phyloP scores from a whole-genome alignment of 2,113 vertebrate species.

The Nestor notabilis region DNA sequence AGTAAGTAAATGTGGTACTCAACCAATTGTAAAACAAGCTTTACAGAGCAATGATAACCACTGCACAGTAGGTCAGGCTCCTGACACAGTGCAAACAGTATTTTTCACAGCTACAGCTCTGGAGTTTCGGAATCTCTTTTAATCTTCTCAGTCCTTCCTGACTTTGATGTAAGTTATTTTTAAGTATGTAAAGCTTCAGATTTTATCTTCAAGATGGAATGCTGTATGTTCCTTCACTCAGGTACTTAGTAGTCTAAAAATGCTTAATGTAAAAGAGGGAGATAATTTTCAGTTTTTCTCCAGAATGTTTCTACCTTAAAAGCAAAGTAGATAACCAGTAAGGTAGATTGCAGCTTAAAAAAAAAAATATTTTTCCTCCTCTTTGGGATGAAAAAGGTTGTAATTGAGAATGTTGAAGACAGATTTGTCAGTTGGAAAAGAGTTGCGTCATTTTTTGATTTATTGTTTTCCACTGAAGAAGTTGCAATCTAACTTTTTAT shows the following conservation, averaged over 20 bases:
- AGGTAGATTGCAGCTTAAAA: not conserved
- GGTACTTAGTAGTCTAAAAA: not conserved
- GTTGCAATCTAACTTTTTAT: not conserved
- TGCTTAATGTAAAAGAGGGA: not conserved
- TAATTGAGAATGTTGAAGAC: not conserved
- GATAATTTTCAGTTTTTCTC: not conserved
- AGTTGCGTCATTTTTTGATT: not conserved
- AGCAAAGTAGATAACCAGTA: not conserved
- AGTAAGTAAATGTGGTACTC: not conserved
- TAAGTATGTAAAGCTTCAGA: not conserved
- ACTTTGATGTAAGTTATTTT: not conserved
- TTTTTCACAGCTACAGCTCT: not conserved
- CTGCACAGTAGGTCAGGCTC: not conserved
- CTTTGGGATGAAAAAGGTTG: not conserved
- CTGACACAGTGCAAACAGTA: not conserved
- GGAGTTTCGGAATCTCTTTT: slow-evolving; percentile 16
- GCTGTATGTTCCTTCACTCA: not conserved
- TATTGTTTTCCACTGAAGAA: not conserved
- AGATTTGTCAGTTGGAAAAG: not conserved
- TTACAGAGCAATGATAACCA: slow-evolving; percentile 16
- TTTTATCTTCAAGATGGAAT: not conserved
- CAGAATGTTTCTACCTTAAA: not conserved
- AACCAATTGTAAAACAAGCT: slow-evolving; percentile 25
- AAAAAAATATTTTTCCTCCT: not conserved
- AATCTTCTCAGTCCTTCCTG: slow-evolving; percentile 10